Conservation (phyloP, 1,140 invertebrate species). For the Epicauta chinensis region DNA sequence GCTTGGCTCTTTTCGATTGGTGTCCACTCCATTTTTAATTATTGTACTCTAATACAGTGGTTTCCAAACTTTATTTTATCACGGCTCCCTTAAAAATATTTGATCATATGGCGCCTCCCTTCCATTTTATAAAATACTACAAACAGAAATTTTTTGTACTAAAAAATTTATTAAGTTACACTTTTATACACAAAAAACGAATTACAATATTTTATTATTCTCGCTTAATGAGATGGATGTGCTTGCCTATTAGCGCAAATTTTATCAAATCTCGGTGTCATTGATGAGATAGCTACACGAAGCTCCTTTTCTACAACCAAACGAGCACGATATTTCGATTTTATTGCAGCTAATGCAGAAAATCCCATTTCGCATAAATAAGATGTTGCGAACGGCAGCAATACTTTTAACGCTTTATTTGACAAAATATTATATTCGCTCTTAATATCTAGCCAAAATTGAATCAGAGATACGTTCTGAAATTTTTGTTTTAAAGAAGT, state of each 20-base stretch:
- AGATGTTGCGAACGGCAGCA: constrained; percentile 36
- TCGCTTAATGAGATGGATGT: not conserved
- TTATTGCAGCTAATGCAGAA: constrained; percentile 35
- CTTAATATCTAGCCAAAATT: constrained; percentile 17
- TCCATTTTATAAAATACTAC: too few species aligned
- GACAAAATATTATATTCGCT: constrained; percentile 14
- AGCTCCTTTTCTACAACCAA: constrained; percentile 7
- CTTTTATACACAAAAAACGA: too few species aligned
- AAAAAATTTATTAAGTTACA: too few species aligned
- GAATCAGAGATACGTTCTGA: constrained; percentile 19
- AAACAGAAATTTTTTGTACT: too few species aligned
- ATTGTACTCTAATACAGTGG: too few species aligned
- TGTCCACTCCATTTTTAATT: too few species aligned
- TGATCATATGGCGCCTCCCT: too few species aligned
- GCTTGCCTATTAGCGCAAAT: constrained; percentile 11
- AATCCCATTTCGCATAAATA: constrained; percentile 36
- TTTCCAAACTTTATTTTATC: too few species aligned
- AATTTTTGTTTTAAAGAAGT: constrained; percentile 18
- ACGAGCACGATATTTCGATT: constrained; percentile 31
- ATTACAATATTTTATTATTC: too few species aligned
- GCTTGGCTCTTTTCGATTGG: too few species aligned
- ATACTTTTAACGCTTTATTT: constrained; percentile 24
- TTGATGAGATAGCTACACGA: constrained; percentile 12
- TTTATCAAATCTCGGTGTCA: constrained; percentile 5
- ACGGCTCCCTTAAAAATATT: too few species aligned